phyloP scores from a whole-genome alignment of 37 sponge, comb jelly and placozoan species.

The Spongia lamella region DNA sequence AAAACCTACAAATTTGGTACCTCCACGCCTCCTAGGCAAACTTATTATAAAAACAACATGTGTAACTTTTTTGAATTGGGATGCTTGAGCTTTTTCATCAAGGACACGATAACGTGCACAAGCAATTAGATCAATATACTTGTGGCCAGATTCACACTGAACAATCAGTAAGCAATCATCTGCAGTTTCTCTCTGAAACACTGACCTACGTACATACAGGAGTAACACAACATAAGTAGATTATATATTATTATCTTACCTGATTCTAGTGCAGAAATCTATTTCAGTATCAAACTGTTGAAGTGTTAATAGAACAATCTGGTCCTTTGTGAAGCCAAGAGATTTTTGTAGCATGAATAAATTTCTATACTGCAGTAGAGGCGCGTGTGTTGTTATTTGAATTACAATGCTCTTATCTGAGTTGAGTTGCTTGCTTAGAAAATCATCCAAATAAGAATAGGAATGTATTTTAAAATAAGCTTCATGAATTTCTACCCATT shows the following conservation, averaged over 20 bases:
- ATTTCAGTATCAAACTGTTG: conserved; percentile 82
- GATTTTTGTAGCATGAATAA: conserved; percentile 13
- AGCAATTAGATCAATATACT: conserved; percentile 72
- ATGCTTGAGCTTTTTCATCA: conserved; percentile 33
- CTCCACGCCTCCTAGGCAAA: conserved; percentile 30
- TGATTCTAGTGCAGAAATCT: conserved; percentile 69
- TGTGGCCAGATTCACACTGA: conserved; percentile 82
- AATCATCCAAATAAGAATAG: too few species aligned
- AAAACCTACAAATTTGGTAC: conserved; percentile 61
- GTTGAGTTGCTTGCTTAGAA: too few species aligned
- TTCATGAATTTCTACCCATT: too few species aligned
- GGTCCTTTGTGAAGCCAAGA: not conserved
- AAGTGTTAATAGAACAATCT: conserved; percentile 34
- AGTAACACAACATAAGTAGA: too few species aligned
- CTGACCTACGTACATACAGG: conserved; percentile 6
- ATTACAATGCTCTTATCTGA: not conserved
- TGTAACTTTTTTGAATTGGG: conserved; percentile 7
- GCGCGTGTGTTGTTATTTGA: conserved; percentile 83
- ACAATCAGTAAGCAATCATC: conserved; percentile 53
- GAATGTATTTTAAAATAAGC: too few species aligned
- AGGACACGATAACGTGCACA: conserved; percentile 79
- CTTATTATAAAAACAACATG: conserved; percentile 72
- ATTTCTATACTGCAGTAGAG: conserved; percentile 50
- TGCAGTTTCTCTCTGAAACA: not conserved
- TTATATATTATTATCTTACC: conserved; percentile 36